phyloP scores from a whole-genome alignment of 2,113 vertebrate genomes.

The Malaclemys terrapin region DNA sequence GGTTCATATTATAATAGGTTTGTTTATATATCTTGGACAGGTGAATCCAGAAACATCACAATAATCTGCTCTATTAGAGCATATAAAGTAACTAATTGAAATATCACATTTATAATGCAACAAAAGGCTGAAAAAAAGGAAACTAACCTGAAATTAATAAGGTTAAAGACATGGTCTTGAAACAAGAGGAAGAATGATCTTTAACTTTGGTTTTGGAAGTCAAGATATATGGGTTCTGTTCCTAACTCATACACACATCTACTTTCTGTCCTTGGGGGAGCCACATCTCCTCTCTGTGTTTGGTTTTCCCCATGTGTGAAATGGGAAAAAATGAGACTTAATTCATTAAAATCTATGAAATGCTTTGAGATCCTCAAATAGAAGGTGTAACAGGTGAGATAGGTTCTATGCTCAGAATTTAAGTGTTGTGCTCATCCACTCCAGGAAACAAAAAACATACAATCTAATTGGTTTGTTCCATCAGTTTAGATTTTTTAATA shows the following conservation, averaged over 20 bases:
- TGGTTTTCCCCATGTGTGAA: neutral
- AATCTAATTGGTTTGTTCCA: neutral
- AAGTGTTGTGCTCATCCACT: neutral
- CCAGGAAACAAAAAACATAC: neutral
- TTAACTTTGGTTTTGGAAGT: neutral
- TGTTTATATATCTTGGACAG: neutral
- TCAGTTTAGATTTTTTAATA: neutral
- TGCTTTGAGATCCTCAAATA: neutral
- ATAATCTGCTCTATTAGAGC: neutral
- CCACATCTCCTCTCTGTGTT: neutral
- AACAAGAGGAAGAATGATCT: neutral
- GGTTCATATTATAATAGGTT: neutral
- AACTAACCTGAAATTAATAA: neutral
- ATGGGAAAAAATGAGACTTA: neutral
- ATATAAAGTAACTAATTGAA: neutral
- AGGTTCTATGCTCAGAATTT: neutral
- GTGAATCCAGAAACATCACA: neutral
- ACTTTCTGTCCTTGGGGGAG: neutral
- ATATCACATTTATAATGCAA: neutral
- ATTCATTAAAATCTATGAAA: neutral
- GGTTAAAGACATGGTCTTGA: fast-evolving
- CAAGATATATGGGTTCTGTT: neutral
- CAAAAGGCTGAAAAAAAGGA: neutral
- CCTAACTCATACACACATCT: neutral
- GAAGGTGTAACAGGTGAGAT: neutral